Evolutionary conservation across 1,140 invertebrate genomes (phyloP), one percentile per base, ranked within the genome.

Genomic region (Cylas formicarius): DNA sequence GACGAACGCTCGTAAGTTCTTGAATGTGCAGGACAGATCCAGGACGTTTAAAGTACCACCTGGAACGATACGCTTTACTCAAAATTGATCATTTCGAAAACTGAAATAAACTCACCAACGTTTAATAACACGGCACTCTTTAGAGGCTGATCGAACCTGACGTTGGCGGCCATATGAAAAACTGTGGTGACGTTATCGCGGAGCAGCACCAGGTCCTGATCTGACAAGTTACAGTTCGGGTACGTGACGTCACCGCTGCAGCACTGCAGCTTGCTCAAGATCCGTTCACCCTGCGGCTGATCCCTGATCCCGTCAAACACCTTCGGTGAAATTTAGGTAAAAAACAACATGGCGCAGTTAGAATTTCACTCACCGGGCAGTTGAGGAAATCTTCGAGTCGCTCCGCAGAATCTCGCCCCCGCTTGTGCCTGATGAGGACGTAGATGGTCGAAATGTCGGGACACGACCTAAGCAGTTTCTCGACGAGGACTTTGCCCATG

Each of bases 401-500:
- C 23, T 65, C 50, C 23, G 66, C 55, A 0, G 71, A 47, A 31
- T 65, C 57, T 2, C 76, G 66, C 4, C 76, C 77, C 52, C 76
- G 76, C 60, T 88, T 88, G 2, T 76, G 72, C 32, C 86, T 67
- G 24, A 88, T 74, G 18, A 89, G 56, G 16, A 86, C 51, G 57
- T 81, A 89, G 18, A 90, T 71, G 16, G 62, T 73, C 4, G 71
- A 70, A 35, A 89, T 54, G 5, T 75, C 69, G 0, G 77, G 76
- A 64, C 84, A 89, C 33, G 74, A 78, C 11, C 78, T 58, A 0
- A 89, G 64, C 4, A 90, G 55, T 60, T 89, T 90, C 50, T 84
- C 79, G 8, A 89, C 70, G 9, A 89, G 61, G 2, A 90, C 86
- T 70, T 95, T 95, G n/a, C 91, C 91, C 77, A 95, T 84, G 50